Base-by-base conservation (phyloP, 2,113 vertebrate species). In the Polypterus bichir region DNA sequence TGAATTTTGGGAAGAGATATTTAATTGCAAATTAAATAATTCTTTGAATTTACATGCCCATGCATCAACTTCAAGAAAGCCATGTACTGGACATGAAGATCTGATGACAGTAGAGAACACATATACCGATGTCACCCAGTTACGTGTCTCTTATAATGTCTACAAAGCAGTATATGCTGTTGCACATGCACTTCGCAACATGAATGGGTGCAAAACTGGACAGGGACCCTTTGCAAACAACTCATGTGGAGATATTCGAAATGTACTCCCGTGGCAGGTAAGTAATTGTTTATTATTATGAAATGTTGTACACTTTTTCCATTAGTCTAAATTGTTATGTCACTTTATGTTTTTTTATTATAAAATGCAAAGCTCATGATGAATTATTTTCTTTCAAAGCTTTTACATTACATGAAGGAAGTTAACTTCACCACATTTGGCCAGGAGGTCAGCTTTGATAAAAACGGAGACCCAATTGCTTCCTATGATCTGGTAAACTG, bases 401-500 rank as follows among this genome's bases (percentile, higher is more conserved):
- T 86, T 3, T 58, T 77, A 9, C 63, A 77, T 48, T 80, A 82
- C 65, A 77, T 86, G 81, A 86, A 72, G 54, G 52, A 1, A 9
- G 62, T 76, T 3, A 63, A 71, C 55, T 85, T 85, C 68, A 76
- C 70, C 53, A 65, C 51, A 47, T 51, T 81, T 4, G 81, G 78
- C 1, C 76, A 81, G 57, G 74, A 75, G 53, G 73, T 86, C 47
- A 74, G 68, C 47, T 85, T 85, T 67, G 79, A 85, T 67, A 53
- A 71, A n/a, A 82, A 81, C 5, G 82, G 81, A 46, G 80, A 85
- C 51, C 81, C 83, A 0, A 79, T 81, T 54, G 81, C 84, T 49
- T 79, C 78, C 54, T 86, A 84, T 63, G 84, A 86, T 60, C 69
- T 86, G 5, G 62, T 83, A 64, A 86, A 85, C 69, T 85, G 81